A percentile compares a stretch with the other conserved stretches of the same genome.
Evolutionary conservation across 2,888 invertebrate species (phyloP).

Genomic region (Limnephilus rhombicus): DNA sequence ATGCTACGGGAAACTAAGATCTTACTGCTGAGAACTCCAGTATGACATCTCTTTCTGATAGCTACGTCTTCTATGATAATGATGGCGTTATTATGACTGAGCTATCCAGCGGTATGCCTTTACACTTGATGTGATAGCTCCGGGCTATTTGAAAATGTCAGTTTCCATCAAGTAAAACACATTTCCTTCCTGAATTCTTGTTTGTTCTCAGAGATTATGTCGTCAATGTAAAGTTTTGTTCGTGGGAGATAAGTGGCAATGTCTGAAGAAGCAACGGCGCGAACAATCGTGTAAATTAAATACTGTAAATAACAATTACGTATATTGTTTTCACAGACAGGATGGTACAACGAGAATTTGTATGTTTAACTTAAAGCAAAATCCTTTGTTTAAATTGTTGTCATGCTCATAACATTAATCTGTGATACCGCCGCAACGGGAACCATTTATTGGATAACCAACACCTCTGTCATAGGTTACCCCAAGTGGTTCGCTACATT

Average conservation of each 20-base stretch:
- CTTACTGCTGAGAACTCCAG: neutral
- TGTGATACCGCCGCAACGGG: too few relatives aligned
- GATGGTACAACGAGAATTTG: neutral
- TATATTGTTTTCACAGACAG: neutral
- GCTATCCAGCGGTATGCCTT: neutral
- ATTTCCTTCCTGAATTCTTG: neutral
- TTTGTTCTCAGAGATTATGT: neutral
- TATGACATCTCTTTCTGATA: neutral
- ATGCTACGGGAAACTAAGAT: too few relatives aligned
- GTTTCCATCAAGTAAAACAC: neutral
- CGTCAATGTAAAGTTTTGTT: neutral
- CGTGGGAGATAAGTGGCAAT: neutral
- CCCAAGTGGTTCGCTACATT: too few relatives aligned
- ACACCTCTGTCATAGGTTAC: too few relatives aligned
- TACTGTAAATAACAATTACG: neutral
- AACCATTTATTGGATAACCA: too few relatives aligned
- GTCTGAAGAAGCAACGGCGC: neutral
- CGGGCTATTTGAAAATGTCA: neutral
- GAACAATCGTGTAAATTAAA: neutral
- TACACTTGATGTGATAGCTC: neutral
- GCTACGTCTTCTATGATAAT: neutral
- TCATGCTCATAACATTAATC: too few relatives aligned
- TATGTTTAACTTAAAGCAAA: neutral
- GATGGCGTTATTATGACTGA: neutral
- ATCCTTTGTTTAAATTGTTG: too few relatives aligned